Evolutionary conservation across 2,888 invertebrate species (phyloP), one percentile per base, ranked within the genome.

Genomic region (Agrochola circellaris): DNA sequence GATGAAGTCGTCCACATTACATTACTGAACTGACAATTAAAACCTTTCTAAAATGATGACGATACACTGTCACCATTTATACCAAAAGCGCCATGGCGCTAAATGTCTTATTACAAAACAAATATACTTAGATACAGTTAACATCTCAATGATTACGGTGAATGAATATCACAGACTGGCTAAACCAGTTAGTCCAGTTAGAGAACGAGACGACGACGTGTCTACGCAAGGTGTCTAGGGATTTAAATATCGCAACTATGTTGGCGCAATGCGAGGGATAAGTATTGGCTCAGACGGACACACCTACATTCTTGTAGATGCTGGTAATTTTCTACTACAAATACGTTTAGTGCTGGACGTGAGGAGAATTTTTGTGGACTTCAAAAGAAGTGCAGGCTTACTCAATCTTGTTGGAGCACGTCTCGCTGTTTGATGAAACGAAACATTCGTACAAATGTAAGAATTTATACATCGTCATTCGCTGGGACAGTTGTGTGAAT

Each of bases 201-300:
- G 48, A 34, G 26, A 66, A 45, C 74, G 62, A 82, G 85, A 83
- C 83, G 67, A 73, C 65, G 45, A 51, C 30, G 60, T 61, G 83
- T 83, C 85, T 83, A 62, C 82, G 58, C 61, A 64, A 82, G 71
- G 71, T 74, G 85, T 85, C 77, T 83, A 65, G 58, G 80, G 85
- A 76, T 81, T 76, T 61, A 62, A 81, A 85, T 83, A 85, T 81
- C 61, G 72, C 72, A 83, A 69, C 72, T 58, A 38, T 61, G 72
- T 45, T 75, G 61, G 42, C 38, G 76, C 76, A 85, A 85, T 70
- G 45, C 34, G 26, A 34, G 17, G 30, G 42, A 56, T 67, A 67
- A 58, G 58, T 58, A 60, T 65, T 77, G 67, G 71, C 58, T 15
- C 67, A 67, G 69, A 61, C n/a, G 13, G 69, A 75, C 67, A 71